A percentile compares a stretch with the other conserved stretches of the same genome.
Conservation (phyloP, 2,113 vertebrate genomes). For the Vanacampus margaritifer region DNA sequence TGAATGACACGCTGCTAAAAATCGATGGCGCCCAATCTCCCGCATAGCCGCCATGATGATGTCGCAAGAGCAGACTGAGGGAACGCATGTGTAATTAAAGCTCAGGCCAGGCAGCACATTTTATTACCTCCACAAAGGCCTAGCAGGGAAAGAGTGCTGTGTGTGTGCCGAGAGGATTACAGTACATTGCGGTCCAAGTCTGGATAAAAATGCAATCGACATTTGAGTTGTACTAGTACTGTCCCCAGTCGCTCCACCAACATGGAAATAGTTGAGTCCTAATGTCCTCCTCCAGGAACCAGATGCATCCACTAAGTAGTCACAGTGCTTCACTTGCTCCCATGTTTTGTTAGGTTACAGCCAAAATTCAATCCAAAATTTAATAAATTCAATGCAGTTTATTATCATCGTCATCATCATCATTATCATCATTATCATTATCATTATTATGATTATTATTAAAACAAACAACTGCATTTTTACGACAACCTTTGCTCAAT, state of each 20-base stretch:
- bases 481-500: too few relatives aligned
- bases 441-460: too few relatives aligned
- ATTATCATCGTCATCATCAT: too few relatives aligned
- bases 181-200: neutral
- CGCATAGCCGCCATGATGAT: conserved; percentile 17
- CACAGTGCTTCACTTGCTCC: too few relatives aligned
- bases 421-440: too few relatives aligned
- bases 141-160: neutral
- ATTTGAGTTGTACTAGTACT: neutral
- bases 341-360: too few relatives aligned
- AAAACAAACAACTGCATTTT: too few relatives aligned
- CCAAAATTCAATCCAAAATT: too few relatives aligned
- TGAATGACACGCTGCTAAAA: conserved; percentile 39
- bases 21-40: conserved; percentile 45
- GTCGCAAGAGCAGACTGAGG: conserved; percentile 39
- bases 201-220: neutral
- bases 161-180: neutral
- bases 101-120: conserved; percentile 24
- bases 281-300: neutral
- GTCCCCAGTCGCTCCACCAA: neutral
- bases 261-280: neutral
- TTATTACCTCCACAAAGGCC: conserved; percentile 5
- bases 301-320: too few relatives aligned
- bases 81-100: conserved; percentile 49
- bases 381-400: too few relatives aligned